Percentiles rank a stretch among this genome's conserved stretches.
Conservation (phyloP, 1,140 invertebrate species). For the Lerema accius region DNA sequence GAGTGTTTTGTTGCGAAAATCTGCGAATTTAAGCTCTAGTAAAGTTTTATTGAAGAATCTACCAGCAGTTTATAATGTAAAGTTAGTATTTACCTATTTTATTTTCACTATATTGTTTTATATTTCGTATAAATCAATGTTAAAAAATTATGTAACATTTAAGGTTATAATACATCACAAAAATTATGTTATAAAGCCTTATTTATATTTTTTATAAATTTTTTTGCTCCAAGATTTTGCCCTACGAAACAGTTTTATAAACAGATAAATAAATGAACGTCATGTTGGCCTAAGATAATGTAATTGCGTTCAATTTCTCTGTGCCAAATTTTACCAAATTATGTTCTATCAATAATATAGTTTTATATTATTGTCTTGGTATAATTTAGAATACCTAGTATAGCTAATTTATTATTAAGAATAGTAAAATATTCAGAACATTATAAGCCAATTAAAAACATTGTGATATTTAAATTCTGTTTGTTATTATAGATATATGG, state of each 20-base stretch:
- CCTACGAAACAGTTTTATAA: not conserved
- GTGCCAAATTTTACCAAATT: constrained; percentile 37
- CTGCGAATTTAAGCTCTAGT: constrained; percentile 59
- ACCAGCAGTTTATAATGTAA: constrained; percentile 75
- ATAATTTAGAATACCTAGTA: no score
- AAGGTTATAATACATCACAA: constrained; percentile 55
- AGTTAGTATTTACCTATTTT: constrained; percentile 60
- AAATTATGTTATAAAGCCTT: not conserved
- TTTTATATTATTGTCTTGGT: no score
- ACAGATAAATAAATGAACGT: not conserved
- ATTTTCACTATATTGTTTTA: constrained; percentile 6
- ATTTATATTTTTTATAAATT: no score
- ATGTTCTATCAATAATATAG: no score
- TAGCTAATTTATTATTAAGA: no score
- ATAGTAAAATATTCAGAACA: no score
- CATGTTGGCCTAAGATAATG: not conserved
- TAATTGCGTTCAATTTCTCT: not conserved
- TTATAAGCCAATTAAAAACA: no score
- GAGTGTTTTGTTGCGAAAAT: constrained; percentile 80
- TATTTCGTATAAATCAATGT: constrained; percentile 7
- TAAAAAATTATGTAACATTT: constrained; percentile 69
- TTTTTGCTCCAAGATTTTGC: not conserved
- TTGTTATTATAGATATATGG: no score
- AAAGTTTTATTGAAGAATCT: constrained; percentile 64
- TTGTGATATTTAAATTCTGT: no score